Base-by-base conservation (phyloP, 1,140 invertebrate genomes). In the Drosophila erecta region DNA sequence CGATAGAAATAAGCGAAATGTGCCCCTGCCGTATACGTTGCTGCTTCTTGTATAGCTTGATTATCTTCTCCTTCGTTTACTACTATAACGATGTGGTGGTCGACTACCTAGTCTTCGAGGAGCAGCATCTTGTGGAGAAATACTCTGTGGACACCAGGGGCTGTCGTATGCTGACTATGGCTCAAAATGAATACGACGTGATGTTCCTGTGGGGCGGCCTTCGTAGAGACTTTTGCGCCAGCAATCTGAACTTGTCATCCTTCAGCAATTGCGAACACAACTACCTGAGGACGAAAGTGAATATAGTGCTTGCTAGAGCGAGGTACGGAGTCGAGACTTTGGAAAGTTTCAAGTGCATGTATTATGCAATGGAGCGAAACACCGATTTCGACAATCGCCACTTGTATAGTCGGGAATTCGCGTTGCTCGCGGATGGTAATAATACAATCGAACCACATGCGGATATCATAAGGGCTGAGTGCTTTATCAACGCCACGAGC, bases 121-220 rank as follows among this genome's bases (percentile, higher is more conserved):
- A 66, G 22, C 37, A 43, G 0, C 20, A 14, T 10, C 51, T 51
- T 3, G 20, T n/a, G 7, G 47, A 58, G 3, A 35, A 22, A 1
- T 59, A 65, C 24, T 58, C 51, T 27, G 57, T 65, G 7, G 46
- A 58, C 10, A 50, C 55, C 5, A 67, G n/a, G 8, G 50, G 38
- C 2, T 76, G 73, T 56, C 60, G 72, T 15, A 66, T 76, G 24
- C 15, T 60, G 54, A 47, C 60, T 7, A 15, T 41, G 30, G 8
- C 11, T 3, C 10, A 15, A 4, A 11, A 66, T 1, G 10, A 24
- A 1, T 2, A 1, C 2, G 35, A 38, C 1, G 3, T 47, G 4
- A 3, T 24, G 14, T 14, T 0, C 10, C n/a, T 41, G 41, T 56
- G 57, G 57, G 14, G 15, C 8, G 10, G 20, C 1, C n/a, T 58